Conservation (phyloP, 2,797 vertebrate genomes). For the Semotilus atromaculatus region DNA sequence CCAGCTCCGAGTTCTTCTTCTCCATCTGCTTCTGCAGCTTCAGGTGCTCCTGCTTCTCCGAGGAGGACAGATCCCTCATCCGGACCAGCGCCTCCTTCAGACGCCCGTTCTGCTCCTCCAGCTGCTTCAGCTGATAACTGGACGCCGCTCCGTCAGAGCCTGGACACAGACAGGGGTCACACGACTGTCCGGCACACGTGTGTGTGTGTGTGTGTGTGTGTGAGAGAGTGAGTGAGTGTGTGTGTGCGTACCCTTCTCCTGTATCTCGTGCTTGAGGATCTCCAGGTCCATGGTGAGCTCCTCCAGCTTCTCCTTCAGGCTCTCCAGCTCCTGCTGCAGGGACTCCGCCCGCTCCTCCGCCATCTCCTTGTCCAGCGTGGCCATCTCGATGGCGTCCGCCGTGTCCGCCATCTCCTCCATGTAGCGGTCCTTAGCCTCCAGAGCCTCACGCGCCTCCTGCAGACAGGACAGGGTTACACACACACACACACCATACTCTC, state of each 20-base stretch:
- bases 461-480: neutral
- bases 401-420: constrained; percentile 99
- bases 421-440: constrained; percentile 93
- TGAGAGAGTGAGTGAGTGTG: too few species aligned
- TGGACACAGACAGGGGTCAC: constrained; percentile 58
- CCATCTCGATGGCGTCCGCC: constrained; percentile 96
- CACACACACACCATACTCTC: too few species aligned
- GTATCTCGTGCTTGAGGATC: constrained; percentile 96
- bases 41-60: constrained; percentile 95
- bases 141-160: constrained; percentile 95
- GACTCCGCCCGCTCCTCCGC: constrained; percentile 95
- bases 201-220: too few species aligned
- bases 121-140: constrained; percentile 94
- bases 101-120: constrained; percentile 92
- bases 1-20: constrained; percentile 93
- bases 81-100: constrained; percentile 96
- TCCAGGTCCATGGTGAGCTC: constrained; percentile 97
- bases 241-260: constrained; percentile 88
- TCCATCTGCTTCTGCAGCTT: constrained; percentile 97
- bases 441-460: constrained; percentile 93
- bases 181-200: too few species aligned
- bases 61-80: constrained; percentile 93
- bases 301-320: constrained; percentile 93
- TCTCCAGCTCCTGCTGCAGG: constrained; percentile 93
- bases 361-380: constrained; percentile 99